Evolutionary conservation across 1,140 invertebrate species (phyloP).

Genomic region (Nixonia krombeini): DNA sequence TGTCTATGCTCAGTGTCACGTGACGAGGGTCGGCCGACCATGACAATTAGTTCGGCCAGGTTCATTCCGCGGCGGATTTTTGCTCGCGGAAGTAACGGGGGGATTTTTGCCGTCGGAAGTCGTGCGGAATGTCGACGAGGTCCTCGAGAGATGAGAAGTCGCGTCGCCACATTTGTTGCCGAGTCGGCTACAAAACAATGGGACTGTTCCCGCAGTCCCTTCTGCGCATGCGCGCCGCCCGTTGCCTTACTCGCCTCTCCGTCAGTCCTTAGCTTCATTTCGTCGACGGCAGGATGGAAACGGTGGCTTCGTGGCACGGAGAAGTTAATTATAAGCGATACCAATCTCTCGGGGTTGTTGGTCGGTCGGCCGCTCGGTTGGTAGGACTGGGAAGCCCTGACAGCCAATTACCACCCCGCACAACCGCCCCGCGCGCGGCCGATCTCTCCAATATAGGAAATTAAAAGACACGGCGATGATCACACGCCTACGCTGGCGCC

Average conservation of each 20-base stretch:
- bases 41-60: slow-evolving; percentile 41
- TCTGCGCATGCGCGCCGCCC: too few relatives aligned
- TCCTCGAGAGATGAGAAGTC: too few relatives aligned
- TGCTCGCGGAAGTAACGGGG: neutral
- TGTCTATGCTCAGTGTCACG: slow-evolving; percentile 41
- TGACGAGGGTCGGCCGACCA: slow-evolving; percentile 35
- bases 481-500: too few relatives aligned
- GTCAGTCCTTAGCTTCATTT: slow-evolving; percentile 33
- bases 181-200: too few relatives aligned
- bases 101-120: slow-evolving; percentile 5
- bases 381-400: slow-evolving; percentile 70
- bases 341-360: slow-evolving; percentile 72
- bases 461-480: slow-evolving; percentile 70
- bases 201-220: neutral
- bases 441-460: slow-evolving; percentile 66
- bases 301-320: slow-evolving; percentile 71
- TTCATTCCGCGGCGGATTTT: slow-evolving; percentile 27
- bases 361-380: slow-evolving; percentile 54
- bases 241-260: slow-evolving; percentile 14
- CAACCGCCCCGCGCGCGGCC: slow-evolving; percentile 59
- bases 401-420: slow-evolving; percentile 72
- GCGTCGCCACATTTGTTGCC: too few relatives aligned
- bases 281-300: slow-evolving; percentile 63
- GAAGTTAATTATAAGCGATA: slow-evolving; percentile 74
- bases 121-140: too few relatives aligned